These are phyloP conservation scores for Chrysolina oricalcia DNA, from an alignment of 2,888 invertebrate genomes.

Conservation along the genomic window DNA sequence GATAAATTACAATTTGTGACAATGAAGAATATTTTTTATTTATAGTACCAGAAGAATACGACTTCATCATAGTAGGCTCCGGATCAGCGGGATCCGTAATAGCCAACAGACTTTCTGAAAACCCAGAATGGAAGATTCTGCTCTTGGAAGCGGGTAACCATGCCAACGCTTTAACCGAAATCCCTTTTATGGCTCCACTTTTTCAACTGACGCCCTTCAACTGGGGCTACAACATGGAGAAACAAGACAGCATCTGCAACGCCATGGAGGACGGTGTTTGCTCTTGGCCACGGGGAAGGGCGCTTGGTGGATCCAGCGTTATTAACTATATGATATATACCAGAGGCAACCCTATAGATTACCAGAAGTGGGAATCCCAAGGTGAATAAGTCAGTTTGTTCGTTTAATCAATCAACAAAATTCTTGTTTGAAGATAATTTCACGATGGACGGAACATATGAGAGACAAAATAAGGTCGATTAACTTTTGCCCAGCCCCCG, in stretches of 20 bases:
- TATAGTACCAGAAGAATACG: slow-evolving; percentile 61
- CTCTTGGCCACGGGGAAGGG: slow-evolving; percentile 74
- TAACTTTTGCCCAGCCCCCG: too few species aligned
- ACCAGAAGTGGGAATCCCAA: slow-evolving; percentile 76
- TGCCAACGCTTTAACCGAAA: slow-evolving; percentile 68
- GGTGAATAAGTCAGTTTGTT: slow-evolving; percentile 32
- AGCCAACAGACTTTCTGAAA: slow-evolving; percentile 73
- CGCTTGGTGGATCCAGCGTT: slow-evolving; percentile 73
- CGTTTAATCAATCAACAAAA: background rate
- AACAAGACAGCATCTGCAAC: slow-evolving; percentile 51
- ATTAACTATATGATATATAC: slow-evolving; percentile 74
- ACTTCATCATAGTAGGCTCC: slow-evolving; percentile 72
- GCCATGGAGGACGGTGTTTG: slow-evolving; percentile 50
- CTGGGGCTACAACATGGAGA: slow-evolving; percentile 70
- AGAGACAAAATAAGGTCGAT: too few species aligned
- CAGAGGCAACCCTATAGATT: slow-evolving; percentile 78
- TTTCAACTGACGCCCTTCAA: slow-evolving; percentile 69
- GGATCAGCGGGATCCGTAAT: slow-evolving; percentile 73
- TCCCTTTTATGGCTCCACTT: slow-evolving; percentile 66
- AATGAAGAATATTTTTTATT: background rate
- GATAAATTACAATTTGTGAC: too few species aligned
- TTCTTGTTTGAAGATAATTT: too few species aligned
- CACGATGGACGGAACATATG: too few species aligned
- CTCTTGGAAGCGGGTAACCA: slow-evolving; percentile 63
- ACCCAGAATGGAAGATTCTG: slow-evolving; percentile 66